Base-by-base conservation (phyloP, 2,888 invertebrate species). In the Incurvaria masculella region DNA sequence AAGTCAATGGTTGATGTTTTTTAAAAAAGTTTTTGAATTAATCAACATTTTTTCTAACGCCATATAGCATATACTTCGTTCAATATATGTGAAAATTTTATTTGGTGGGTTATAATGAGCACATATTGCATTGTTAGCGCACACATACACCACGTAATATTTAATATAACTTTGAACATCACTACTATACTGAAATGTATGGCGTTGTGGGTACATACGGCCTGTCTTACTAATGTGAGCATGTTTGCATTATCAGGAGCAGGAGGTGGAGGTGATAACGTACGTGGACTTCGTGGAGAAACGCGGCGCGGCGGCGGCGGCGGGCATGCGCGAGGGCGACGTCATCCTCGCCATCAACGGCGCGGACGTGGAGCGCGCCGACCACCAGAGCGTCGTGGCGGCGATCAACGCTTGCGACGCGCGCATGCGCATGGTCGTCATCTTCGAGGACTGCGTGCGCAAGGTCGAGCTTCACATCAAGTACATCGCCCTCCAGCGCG, bases 321-420 rank as follows among this genome's bases (percentile, higher is more conserved):
- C 97, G 0, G 97, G 97, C 5, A 93, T 98, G 91, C 83, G 95
- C 10, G 92, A 94, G 71, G 97, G 97, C 16, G 97, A 97, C 68
- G 96, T 97, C 40, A 97, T 97, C 59, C 79, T 97, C 38, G 93
- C 96, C 42, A 96, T 97, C 60, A 97, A 97, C 70, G 97, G 97
- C n/a, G 85, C 85, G 42, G 94, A 94, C 63, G 94, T 97, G 84
- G 96, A 96, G 66, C 88, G 91, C 58, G 90, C 92, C n/a, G 94
- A 95, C 63, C 97, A 97, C 70, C 88, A 91, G 63, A 87, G 91
- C 45, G 82, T 97, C 55, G 96, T 97, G n/a, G 86, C 86, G 59
- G 93, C 91, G 61, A 96, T 97, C 56, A 92, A 91, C 70, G 84
- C 86, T 63, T 93, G 94, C 74, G 93, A 93, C 63, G 81, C 89